phyloP scores from a whole-genome alignment of 2,113 vertebrate species.

The Rhinolophus ferrumequinum region DNA sequence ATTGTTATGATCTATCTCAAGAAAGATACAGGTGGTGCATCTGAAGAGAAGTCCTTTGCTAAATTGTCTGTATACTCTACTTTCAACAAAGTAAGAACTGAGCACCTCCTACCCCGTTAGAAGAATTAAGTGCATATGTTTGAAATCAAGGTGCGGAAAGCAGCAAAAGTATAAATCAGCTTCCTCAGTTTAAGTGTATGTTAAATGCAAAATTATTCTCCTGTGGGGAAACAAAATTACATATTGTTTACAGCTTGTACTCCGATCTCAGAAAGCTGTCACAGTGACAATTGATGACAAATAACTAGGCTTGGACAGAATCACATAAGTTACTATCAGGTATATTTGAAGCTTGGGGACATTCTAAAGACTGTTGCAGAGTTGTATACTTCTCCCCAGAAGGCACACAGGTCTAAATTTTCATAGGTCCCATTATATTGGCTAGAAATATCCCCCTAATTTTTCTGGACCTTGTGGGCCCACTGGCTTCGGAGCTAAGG shows the following conservation, averaged over 20 bases:
- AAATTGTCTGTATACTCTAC: not conserved
- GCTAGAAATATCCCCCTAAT: not conserved
- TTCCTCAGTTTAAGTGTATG: not conserved
- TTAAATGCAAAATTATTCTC: not conserved
- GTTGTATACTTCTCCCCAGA: not conserved
- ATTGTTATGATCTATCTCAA: not conserved
- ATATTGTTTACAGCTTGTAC: not conserved
- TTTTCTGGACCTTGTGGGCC: not conserved
- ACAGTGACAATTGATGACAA: not conserved
- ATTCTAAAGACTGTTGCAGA: not conserved
- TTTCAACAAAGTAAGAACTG: not conserved
- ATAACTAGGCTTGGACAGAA: not conserved
- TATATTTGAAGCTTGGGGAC: not conserved
- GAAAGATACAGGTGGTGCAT: not conserved
- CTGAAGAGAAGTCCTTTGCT: not conserved
- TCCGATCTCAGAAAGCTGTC: not conserved
- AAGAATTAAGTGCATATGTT: not conserved
- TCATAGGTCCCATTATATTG: not conserved
- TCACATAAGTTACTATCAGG: not conserved
- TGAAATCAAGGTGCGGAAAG: not conserved
- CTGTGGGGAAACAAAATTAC: no score
- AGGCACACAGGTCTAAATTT: not conserved
- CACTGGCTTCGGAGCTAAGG: not conserved
- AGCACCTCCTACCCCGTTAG: fast-evolving
- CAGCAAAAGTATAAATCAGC: not conserved